A percentile compares a stretch with the other conserved stretches of the same genome.
Conservation (phyloP, 2,113 vertebrate genomes). For the Eulacestoma nigropectus region DNA sequence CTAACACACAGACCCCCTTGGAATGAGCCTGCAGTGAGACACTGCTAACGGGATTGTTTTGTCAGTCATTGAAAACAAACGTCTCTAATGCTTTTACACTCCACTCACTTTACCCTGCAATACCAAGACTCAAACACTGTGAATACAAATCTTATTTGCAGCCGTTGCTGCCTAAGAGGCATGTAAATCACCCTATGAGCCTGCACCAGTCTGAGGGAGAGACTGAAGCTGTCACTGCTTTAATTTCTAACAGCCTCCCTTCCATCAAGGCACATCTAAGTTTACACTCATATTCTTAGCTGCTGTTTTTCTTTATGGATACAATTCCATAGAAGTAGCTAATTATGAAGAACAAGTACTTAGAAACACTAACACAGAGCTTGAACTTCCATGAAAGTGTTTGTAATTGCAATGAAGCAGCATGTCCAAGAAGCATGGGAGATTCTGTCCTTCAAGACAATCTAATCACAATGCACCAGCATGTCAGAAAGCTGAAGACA, state of each 20-base stretch:
- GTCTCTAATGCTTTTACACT: background rate
- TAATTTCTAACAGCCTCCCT: conserved; percentile 17
- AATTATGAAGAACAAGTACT: background rate
- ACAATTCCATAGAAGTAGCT: background rate
- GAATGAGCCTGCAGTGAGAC: background rate
- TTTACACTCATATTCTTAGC: conserved; percentile 52
- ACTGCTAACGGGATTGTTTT: background rate
- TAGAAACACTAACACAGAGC: background rate
- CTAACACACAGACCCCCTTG: background rate
- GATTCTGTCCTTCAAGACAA: background rate
- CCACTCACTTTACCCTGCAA: background rate
- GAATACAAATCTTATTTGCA: background rate
- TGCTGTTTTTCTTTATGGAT: conserved; percentile 40
- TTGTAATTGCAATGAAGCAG: background rate
- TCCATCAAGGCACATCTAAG: conserved; percentile 44
- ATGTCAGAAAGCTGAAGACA: background rate
- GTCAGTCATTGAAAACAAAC: background rate
- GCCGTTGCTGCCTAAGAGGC: conserved; percentile 32
- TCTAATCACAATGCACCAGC: background rate
- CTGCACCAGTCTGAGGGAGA: conserved; percentile 3
- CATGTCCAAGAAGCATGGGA: background rate
- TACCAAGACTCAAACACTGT: background rate
- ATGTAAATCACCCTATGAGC: background rate
- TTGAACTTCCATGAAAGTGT: background rate
- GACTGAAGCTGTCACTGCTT: conserved; percentile 21